phyloP scores from a whole-genome alignment of 2,113 vertebrate genomes.

The Pelmatolapia mariae region DNA sequence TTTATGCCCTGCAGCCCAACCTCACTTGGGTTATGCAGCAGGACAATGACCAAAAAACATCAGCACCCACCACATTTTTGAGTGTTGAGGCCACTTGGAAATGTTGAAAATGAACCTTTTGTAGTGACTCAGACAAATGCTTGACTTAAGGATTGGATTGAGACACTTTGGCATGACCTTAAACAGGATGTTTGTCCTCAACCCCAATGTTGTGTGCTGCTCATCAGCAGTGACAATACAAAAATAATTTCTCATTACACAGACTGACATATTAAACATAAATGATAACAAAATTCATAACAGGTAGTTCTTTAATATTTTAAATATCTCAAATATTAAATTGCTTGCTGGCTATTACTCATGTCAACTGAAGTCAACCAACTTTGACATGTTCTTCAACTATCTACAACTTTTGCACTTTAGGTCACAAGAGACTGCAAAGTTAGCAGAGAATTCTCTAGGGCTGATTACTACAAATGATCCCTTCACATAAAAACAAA shows the following conservation, averaged over 20 bases:
- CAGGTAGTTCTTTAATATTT: not conserved
- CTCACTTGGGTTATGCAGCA: not conserved
- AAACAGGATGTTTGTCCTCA: not conserved
- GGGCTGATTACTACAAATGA: not conserved
- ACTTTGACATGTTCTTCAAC: not conserved
- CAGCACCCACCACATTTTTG: not conserved
- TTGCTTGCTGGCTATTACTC: not conserved
- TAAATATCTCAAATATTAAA: not conserved
- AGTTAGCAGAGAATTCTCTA: not conserved
- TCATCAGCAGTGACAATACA: not conserved
- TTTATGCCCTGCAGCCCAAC: not conserved
- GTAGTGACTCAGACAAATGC: not conserved
- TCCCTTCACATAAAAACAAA: not conserved
- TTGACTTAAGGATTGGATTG: not conserved
- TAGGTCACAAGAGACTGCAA: not conserved
- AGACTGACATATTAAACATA: not conserved
- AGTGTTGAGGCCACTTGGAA: not conserved
- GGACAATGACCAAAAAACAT: not conserved
- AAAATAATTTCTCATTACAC: not conserved
- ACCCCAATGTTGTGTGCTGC: not conserved
- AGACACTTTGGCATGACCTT: not conserved
- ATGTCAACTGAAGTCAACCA: not conserved
- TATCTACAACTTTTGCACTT: not conserved
- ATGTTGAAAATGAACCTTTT: not conserved
- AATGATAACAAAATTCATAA: not conserved